Percentiles rank a stretch among this genome's conserved stretches.
Evolutionary conservation across 2,113 vertebrate species (phyloP).

Genomic region (Varanus komodoensis): DNA sequence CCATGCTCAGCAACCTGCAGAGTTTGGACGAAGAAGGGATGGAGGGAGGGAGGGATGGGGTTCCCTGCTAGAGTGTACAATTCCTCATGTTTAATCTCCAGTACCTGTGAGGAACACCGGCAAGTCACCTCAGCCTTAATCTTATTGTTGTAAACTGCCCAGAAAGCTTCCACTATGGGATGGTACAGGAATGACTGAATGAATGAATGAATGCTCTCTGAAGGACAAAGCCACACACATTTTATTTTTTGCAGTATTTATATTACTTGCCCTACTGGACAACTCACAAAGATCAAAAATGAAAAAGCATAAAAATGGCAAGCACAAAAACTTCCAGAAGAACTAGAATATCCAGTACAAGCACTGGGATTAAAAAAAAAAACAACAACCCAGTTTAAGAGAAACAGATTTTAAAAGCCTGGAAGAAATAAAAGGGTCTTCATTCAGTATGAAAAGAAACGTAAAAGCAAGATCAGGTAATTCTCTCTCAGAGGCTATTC

Average conservation of each 20-base stretch:
- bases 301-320: background rate
- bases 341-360: background rate
- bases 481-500: background rate
- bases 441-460: background rate
- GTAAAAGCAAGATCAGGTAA: background rate
- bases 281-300: background rate
- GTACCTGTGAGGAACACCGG: too few relatives aligned
- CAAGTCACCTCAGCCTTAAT: background rate
- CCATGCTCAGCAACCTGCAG: too few relatives aligned
- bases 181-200: too few relatives aligned
- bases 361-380: background rate
- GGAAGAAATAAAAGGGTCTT: background rate
- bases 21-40: too few relatives aligned
- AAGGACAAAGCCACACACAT: background rate
- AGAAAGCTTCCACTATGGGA: too few relatives aligned
- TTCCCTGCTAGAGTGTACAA: background rate
- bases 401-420: background rate
- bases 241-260: background rate
- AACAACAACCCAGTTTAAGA: background rate
- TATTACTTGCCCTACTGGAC: background rate
- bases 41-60: background rate
- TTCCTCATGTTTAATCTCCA: background rate
- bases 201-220: too few relatives aligned
- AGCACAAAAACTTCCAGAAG: background rate
- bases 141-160: background rate